phyloP scores from a whole-genome alignment of 1,140 invertebrate species.

The Epicauta chinensis region DNA sequence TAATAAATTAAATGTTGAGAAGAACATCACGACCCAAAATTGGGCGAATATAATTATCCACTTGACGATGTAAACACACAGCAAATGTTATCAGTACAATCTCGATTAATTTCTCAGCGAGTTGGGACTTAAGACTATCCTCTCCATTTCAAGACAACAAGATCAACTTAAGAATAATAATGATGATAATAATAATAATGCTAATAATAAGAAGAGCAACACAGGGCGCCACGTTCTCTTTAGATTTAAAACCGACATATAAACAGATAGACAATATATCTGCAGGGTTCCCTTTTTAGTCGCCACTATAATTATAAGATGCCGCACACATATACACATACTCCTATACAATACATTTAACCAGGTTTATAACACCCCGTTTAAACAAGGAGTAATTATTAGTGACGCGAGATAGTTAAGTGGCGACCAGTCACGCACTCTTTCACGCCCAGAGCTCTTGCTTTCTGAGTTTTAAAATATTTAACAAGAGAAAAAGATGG shows the following conservation, averaged over 20 bases:
- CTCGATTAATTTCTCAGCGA: conserved; percentile 12
- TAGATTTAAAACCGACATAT: background rate
- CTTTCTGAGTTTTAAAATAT: too few species aligned
- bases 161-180: background rate
- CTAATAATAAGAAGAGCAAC: background rate
- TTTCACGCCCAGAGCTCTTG: conserved; percentile 3
- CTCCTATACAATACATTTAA: conserved; percentile 1
- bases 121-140: too few species aligned
- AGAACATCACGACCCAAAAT: background rate
- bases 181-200: too few species aligned
- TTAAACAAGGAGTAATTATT: conserved; percentile 15
- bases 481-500: too few species aligned
- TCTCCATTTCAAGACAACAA: background rate
- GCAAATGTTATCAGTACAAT: conserved; percentile 6
- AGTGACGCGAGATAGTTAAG: conserved; percentile 9
- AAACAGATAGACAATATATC: background rate
- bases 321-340: background rate
- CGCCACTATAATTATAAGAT: conserved; percentile 10
- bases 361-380: conserved; percentile 15
- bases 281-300: background rate
- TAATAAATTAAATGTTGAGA: too few species aligned
- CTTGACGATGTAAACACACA: conserved; percentile 15
- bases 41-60: conserved; percentile 14
- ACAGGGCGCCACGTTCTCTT: conserved; percentile 5
- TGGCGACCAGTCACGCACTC: conserved; percentile 16